Conservation (phyloP, 2,113 vertebrate genomes). For the Nyctereutes procyonoides region DNA sequence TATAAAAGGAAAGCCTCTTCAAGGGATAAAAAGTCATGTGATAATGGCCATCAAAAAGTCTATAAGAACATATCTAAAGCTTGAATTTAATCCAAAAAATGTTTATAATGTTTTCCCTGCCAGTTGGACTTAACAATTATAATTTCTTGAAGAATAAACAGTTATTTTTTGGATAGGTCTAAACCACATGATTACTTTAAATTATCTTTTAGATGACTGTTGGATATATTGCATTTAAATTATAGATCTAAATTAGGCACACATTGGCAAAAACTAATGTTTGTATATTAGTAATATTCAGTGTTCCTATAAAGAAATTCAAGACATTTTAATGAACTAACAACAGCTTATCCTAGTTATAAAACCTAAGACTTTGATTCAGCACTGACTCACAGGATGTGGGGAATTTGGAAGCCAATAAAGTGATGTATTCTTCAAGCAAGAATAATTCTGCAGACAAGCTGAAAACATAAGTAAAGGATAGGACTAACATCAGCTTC, state of each 20-base stretch:
- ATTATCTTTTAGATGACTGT: neutral
- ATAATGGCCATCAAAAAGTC: neutral
- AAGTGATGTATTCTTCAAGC: neutral
- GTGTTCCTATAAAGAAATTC: slow-evolving; percentile 2
- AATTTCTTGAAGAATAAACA: neutral
- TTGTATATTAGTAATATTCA: slow-evolving; percentile 2
- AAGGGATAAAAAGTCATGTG: slow-evolving; percentile 35
- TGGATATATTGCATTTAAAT: neutral
- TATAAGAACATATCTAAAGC: neutral
- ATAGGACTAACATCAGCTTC: neutral
- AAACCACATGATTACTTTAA: neutral
- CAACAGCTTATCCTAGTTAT: neutral
- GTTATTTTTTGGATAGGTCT: neutral
- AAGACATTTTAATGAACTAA: slow-evolving; percentile 20
- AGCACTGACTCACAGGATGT: neutral
- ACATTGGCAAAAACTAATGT: slow-evolving; percentile 34
- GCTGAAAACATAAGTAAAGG: neutral
- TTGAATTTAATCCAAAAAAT: slow-evolving; percentile 10
- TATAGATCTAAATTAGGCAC: slow-evolving; percentile 40
- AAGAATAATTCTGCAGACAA: neutral
- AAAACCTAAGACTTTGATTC: slow-evolving; percentile 44
- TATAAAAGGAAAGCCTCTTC: neutral
- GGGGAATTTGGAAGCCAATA: neutral
- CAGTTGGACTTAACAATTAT: neutral
- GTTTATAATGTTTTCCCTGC: neutral